phyloP scores from a whole-genome alignment of 2,797 vertebrate species.

The Xiphophorus birchmanni region DNA sequence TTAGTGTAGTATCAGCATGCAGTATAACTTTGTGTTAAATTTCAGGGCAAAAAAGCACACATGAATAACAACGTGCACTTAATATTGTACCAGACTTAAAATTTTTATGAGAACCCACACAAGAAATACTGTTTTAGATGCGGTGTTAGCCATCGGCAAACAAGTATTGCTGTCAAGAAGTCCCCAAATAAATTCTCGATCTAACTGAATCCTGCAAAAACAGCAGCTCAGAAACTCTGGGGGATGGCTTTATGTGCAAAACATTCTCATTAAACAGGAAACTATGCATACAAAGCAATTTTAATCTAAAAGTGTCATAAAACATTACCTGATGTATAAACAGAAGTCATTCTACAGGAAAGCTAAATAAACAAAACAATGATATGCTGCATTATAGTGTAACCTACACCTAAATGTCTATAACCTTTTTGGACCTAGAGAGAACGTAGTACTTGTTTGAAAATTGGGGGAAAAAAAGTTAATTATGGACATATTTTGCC shows the following conservation, averaged over 20 bases:
- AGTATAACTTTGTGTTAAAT: not conserved
- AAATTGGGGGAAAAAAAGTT: not conserved
- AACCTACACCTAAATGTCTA: not conserved
- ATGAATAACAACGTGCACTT: not conserved
- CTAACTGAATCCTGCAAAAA: conserved; percentile 48
- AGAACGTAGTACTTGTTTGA: not conserved
- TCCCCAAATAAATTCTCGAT: conserved; percentile 56
- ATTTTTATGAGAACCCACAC: conserved; percentile 45
- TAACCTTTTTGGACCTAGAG: not conserved
- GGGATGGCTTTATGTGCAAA: conserved; percentile 23
- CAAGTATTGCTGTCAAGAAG: conserved; percentile 49
- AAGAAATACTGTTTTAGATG: conserved; percentile 34
- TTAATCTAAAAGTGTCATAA: conserved; percentile 6
- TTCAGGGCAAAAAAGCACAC: not conserved
- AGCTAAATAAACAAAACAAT: not conserved
- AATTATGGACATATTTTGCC: not conserved
- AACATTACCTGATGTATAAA: conserved; percentile 14
- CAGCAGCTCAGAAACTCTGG: conserved; percentile 53
- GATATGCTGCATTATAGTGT: not conserved
- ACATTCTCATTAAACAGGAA: conserved; percentile 17
- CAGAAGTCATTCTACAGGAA: not conserved
- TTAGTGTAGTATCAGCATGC: not conserved
- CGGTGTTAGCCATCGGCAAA: conserved; percentile 48
- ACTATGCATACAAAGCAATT: conserved; percentile 13
- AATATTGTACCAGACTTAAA: conserved; percentile 27